Base-by-base conservation (phyloP, 2,797 vertebrate genomes). In the Hipposideros larvatus region DNA sequence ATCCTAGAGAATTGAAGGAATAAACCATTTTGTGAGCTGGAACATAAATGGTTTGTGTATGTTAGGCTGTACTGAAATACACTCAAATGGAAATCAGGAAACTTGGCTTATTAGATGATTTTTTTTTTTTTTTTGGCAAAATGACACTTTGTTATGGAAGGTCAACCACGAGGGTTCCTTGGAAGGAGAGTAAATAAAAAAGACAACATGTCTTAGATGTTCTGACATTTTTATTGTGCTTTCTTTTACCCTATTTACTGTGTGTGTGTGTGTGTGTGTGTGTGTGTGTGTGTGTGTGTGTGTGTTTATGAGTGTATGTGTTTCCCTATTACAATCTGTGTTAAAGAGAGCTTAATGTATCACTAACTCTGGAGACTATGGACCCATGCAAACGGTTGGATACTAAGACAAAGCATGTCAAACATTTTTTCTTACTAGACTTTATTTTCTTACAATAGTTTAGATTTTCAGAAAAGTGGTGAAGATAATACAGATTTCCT, bases 11-110 rank as follows among this genome's bases (percentile, higher is more conserved):
- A 94, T 18, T 26, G 46, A 97, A 91, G 5, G 24, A 63, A 97
- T 75, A 92, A 96, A 70, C 28, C 37, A 21, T 83, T 94, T 68
- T 86, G 41, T 90, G 87, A 92, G 68, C 41, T 79, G 34, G 74
- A 96, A 95, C 74, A 91, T 79, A 78, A 96, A 94, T 95, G 82
- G 46, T 84, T 88, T 94, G 15, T 55, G 31, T 91, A 79, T 41
- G 70, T 93, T 91, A 95, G 86, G 19, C 24, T 88, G 7, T 79
- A 77, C 11, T 91, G 70, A 95, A 91, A 79, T 61, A 79, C 2
- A 66, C 63, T 96, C 55, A 85, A 68, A 92, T 92, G 24, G 37
- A 94, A 96, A 66, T 78, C 61, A 97, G 91, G 68, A 92, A 95
- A 85, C 26, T 61, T 41, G 37, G 13, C 11, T 86, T 75, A 31